Percentiles rank a stretch among this genome's conserved stretches.
phyloP scores from a whole-genome alignment of 2,888 invertebrate species.

The Lampropteryx suffumata region DNA sequence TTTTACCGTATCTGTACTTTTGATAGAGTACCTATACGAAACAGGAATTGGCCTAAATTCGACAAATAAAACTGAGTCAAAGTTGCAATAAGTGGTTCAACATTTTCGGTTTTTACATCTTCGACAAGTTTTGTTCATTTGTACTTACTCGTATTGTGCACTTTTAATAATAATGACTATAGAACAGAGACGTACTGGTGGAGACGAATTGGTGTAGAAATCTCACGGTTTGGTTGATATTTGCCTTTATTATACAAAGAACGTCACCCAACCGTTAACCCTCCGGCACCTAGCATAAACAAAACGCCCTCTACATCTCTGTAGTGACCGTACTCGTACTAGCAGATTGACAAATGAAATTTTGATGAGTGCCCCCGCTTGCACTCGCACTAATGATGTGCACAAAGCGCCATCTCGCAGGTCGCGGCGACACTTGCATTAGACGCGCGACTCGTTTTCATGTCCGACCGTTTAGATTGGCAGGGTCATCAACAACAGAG shows the following conservation, averaged over 20 bases:
- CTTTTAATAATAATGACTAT: too few relatives aligned
- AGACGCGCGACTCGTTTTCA: slow-evolving; percentile 29
- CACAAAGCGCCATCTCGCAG: slow-evolving; percentile 47
- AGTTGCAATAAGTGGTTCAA: too few relatives aligned
- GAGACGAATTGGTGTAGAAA: too few relatives aligned
- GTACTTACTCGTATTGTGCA: too few relatives aligned
- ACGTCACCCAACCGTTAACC: neutral
- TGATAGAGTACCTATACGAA: too few relatives aligned
- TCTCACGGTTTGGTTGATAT: too few relatives aligned
- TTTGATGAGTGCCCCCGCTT: slow-evolving; percentile 61
- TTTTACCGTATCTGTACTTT: too few relatives aligned
- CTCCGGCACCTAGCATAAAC: neutral
- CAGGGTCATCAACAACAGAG: slow-evolving; percentile 16
- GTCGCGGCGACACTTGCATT: slow-evolving; percentile 32
- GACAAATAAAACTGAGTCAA: too few relatives aligned
- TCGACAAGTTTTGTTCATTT: too few relatives aligned
- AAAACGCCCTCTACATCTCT: slow-evolving; percentile 32
- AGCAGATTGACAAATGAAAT: slow-evolving; percentile 68
- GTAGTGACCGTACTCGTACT: slow-evolving; percentile 33
- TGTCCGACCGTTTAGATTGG: slow-evolving; percentile 14
- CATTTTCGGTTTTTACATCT: too few relatives aligned
- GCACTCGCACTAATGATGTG: slow-evolving; percentile 58
- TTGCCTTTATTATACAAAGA: neutral
- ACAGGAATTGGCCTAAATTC: too few relatives aligned
- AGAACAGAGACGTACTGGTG: too few relatives aligned